These are phyloP conservation scores for Chorisops tibialis DNA, from an alignment of 2,888 invertebrate genomes.

Conservation along the genomic window DNA sequence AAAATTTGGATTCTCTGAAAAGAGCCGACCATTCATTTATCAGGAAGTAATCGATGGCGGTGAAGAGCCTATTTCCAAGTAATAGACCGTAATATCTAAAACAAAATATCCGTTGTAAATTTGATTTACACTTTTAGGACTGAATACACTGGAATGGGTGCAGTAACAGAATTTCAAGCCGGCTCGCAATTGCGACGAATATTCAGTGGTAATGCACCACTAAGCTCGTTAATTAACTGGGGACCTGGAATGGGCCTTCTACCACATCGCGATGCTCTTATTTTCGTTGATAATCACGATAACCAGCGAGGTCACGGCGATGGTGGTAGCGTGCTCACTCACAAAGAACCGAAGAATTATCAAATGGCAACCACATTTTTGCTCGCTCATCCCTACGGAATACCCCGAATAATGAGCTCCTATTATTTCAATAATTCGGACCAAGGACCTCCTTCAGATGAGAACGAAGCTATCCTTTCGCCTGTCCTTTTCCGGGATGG, in stretches of 20 bases:
- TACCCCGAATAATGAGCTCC: slow-evolving; percentile 78
- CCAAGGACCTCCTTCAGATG: slow-evolving; percentile 57
- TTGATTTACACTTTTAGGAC: slow-evolving; percentile 41
- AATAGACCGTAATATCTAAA: slow-evolving; percentile 8
- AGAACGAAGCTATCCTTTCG: slow-evolving; percentile 51
- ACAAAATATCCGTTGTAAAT: not conserved
- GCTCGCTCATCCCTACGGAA: slow-evolving; percentile 74
- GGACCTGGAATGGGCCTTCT: slow-evolving; percentile 54
- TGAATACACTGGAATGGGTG: slow-evolving; percentile 54
- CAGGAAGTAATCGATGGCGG: slow-evolving; percentile 59
- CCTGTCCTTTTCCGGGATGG: slow-evolving; percentile 61
- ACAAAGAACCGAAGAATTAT: slow-evolving; percentile 47
- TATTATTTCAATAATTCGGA: slow-evolving; percentile 58
- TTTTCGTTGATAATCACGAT: slow-evolving; percentile 82
- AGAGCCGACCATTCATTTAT: slow-evolving; percentile 55
- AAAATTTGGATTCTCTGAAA: slow-evolving; percentile 53
- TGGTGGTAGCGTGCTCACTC: slow-evolving; percentile 52
- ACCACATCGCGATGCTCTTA: slow-evolving; percentile 56
- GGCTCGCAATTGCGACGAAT: slow-evolving; percentile 57
- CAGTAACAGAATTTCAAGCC: slow-evolving; percentile 64
- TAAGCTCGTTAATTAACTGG: slow-evolving; percentile 55
- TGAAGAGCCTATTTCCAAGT: slow-evolving; percentile 40
- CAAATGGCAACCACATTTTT: slow-evolving; percentile 58
- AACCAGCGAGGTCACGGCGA: slow-evolving; percentile 62
- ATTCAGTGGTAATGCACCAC: slow-evolving; percentile 57